phyloP scores from a whole-genome alignment of 2,888 invertebrate genomes.

The Macaria liturata region DNA sequence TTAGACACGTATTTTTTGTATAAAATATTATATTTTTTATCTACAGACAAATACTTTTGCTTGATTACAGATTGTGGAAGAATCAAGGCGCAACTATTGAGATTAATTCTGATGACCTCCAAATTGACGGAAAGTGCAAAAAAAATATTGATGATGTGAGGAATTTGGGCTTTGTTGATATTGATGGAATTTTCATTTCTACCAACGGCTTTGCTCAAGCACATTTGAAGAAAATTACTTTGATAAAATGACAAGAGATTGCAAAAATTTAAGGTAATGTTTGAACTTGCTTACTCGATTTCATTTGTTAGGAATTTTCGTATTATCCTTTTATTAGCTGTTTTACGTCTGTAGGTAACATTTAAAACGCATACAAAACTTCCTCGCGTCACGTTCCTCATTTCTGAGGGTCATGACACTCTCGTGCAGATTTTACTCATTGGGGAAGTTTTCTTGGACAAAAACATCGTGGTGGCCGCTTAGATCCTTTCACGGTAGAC shows the following conservation, averaged over 20 bases:
- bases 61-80: conserved; percentile 26
- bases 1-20: too few species aligned
- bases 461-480: too few species aligned
- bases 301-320: neutral
- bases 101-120: conserved; percentile 17
- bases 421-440: too few species aligned
- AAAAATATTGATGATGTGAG: conserved; percentile 10
- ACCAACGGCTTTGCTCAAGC: conserved; percentile 1
- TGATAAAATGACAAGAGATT: conserved; percentile 14
- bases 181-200: conserved; percentile 30
- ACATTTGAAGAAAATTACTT: conserved; percentile 4
- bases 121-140: conserved; percentile 18
- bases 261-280: conserved; percentile 19
- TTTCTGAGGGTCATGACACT: too few species aligned
- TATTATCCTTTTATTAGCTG: neutral
- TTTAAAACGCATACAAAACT: too few species aligned
- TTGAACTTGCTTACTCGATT: neutral
- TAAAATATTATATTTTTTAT: too few species aligned
- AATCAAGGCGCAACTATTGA: conserved; percentile 16
- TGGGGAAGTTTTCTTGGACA: too few species aligned
- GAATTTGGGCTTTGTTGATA: conserved; percentile 18
- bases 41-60: too few species aligned
- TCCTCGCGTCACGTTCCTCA: too few species aligned
- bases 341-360: too few species aligned
- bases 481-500: too few species aligned